Percentiles rank a stretch among this genome's conserved stretches.
These are phyloP conservation scores for Heteropelma amictum DNA, from an alignment of 2,888 invertebrate genomes.

Conservation along the genomic window DNA sequence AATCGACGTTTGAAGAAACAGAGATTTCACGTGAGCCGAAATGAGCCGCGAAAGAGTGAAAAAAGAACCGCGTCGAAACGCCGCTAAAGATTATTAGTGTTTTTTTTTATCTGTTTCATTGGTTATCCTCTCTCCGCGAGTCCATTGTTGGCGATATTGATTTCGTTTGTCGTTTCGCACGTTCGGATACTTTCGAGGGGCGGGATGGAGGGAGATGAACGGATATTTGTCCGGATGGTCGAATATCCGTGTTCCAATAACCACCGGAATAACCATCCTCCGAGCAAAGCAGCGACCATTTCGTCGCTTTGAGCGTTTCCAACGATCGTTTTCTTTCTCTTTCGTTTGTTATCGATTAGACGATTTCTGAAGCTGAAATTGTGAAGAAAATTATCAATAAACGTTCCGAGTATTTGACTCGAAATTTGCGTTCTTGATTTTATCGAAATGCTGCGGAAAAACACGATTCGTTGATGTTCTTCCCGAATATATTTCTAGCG, in stretches of 20 bases:
- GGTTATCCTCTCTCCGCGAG: neutral
- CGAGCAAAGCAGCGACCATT: conserved; percentile 14
- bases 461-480: no score
- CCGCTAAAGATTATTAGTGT: conserved; percentile 5
- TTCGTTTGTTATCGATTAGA: neutral
- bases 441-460: no score
- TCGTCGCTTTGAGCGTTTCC: conserved; percentile 5
- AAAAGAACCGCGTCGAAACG: conserved; percentile 20
- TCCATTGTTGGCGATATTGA: conserved; percentile 47
- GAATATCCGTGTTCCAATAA: conserved; percentile 21
- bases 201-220: neutral
- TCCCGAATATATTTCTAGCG: no score
- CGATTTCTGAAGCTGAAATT: neutral
- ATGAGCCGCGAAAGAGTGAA: no score
- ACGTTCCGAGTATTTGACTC: neutral
- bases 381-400: neutral
- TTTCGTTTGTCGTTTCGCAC: conserved; percentile 45
- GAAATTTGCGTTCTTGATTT: no score
- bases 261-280: neutral
- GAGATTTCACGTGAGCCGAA: no score
- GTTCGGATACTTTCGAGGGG: neutral
- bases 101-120: conserved; percentile 1
- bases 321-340: neutral
- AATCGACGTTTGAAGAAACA: neutral
- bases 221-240: conserved; percentile 32